phyloP scores from a whole-genome alignment of 2,113 vertebrate species.

The Psettodes erumei region DNA sequence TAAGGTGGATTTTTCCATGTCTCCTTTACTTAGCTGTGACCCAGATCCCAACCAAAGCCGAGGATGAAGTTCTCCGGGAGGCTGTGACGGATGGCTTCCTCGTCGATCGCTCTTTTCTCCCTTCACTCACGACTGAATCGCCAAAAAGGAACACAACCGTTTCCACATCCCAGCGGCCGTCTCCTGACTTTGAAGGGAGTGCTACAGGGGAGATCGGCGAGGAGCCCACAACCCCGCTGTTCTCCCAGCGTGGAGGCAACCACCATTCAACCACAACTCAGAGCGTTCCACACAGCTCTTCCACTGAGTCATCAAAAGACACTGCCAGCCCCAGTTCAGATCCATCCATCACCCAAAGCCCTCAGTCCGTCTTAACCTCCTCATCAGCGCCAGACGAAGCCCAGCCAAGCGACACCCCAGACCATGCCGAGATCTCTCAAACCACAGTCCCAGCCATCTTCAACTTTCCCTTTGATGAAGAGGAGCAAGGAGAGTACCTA shows the following conservation, averaged over 20 bases:
- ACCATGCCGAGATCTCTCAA: not conserved
- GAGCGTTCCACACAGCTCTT: not conserved
- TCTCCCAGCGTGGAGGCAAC: not conserved
- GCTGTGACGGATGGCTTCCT: conserved; percentile 60
- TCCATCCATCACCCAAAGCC: not conserved
- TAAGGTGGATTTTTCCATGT: conserved; percentile 43
- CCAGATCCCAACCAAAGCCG: conserved; percentile 8
- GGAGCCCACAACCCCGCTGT: not conserved
- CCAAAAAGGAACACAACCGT: conserved; percentile 3
- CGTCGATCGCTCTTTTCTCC: not conserved
- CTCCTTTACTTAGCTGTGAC: conserved; percentile 52
- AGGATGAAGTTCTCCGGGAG: conserved; percentile 46
- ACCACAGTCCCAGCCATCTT: not conserved
- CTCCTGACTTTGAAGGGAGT: not conserved
- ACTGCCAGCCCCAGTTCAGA: not conserved
- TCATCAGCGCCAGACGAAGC: conserved; percentile 1
- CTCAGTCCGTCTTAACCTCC: not conserved
- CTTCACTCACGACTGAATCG: conserved; percentile 9
- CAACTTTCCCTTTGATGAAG: not conserved
- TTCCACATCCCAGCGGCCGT: not conserved
- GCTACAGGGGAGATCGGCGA: not conserved
- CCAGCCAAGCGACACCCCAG: not conserved
- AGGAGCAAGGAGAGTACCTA: not conserved
- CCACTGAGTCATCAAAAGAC: not conserved
- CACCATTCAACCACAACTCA: not conserved